Evolutionary conservation across 2,113 vertebrate genomes (phyloP).

Genomic region (Hypocryptadius cinnamomeus): DNA sequence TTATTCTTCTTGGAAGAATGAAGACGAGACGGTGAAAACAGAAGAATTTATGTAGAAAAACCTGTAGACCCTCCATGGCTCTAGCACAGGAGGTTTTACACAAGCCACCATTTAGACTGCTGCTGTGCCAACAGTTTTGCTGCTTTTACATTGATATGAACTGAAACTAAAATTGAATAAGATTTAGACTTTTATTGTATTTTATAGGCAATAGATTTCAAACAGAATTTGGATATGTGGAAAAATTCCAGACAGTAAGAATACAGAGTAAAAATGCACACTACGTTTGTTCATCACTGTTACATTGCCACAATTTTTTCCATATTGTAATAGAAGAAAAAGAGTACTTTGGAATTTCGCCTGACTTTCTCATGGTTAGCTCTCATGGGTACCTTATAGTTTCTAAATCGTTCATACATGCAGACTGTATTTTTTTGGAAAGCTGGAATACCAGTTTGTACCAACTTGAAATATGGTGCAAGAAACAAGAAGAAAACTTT

Average conservation of each 20-base stretch:
- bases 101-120: not conserved
- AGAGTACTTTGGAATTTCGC: not conserved
- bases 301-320: not conserved
- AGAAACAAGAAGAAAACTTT: not conserved
- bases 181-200: not conserved
- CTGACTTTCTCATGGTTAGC: not conserved
- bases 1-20: not conserved
- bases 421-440: not conserved
- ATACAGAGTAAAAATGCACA: accelerated
- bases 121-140: not conserved
- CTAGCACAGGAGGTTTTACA: not conserved
- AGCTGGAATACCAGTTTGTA: not conserved
- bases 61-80: not conserved
- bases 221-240: not conserved
- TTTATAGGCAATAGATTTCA: not conserved
- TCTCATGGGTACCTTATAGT: not conserved
- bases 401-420: not conserved
- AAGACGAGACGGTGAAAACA: not conserved
- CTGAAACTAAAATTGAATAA: not conserved
- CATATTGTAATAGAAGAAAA: not conserved
- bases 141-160: not conserved
- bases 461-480: not conserved
- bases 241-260: not conserved
- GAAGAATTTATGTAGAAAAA: not conserved
- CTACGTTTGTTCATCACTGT: not conserved